Conservation (phyloP, 2,888 invertebrate species). For the Choreutis nemorana region DNA sequence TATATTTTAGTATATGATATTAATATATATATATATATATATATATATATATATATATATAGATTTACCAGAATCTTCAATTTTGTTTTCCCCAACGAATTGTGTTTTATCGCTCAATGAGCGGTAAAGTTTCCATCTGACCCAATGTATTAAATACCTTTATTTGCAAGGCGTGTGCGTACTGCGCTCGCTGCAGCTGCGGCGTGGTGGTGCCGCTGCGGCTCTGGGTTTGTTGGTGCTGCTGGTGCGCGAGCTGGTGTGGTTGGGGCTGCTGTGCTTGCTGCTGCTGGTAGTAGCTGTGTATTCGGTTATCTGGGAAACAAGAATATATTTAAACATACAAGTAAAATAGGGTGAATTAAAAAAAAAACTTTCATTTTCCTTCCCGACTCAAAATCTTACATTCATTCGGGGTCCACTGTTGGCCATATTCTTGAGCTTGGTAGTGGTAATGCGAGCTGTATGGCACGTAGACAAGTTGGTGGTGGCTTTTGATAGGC, state of each 20-base stretch:
- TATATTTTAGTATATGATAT: too few species aligned
- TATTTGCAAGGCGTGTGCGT: constrained; percentile 41
- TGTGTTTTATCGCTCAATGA: not conserved
- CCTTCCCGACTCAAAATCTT: too few species aligned
- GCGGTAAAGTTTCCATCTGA: not conserved
- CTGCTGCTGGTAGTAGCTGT: constrained; percentile 27
- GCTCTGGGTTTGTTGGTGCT: constrained; percentile 27
- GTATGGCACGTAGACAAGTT: constrained; percentile 76
- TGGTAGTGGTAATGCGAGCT: constrained; percentile 55
- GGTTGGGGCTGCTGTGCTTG: constrained; percentile 14
- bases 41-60: too few species aligned
- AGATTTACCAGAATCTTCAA: too few species aligned
- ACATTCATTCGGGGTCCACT: constrained; percentile 43
- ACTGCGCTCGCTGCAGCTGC: constrained; percentile 38
- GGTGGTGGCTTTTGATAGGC: constrained; percentile 72
- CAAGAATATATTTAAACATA: not conserved
- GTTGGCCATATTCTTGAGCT: constrained; percentile 30
- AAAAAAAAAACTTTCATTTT: too few species aligned
- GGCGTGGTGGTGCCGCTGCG: constrained; percentile 28
- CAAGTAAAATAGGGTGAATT: too few species aligned
- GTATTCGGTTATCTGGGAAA: constrained; percentile 23
- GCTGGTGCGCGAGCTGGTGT: constrained; percentile 17
- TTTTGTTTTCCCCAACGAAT: too few species aligned
- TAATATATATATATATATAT: too few species aligned
- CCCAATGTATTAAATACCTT: constrained; percentile 29